phyloP scores from a whole-genome alignment of 2,113 vertebrate species.

The Ciconia stormi region DNA sequence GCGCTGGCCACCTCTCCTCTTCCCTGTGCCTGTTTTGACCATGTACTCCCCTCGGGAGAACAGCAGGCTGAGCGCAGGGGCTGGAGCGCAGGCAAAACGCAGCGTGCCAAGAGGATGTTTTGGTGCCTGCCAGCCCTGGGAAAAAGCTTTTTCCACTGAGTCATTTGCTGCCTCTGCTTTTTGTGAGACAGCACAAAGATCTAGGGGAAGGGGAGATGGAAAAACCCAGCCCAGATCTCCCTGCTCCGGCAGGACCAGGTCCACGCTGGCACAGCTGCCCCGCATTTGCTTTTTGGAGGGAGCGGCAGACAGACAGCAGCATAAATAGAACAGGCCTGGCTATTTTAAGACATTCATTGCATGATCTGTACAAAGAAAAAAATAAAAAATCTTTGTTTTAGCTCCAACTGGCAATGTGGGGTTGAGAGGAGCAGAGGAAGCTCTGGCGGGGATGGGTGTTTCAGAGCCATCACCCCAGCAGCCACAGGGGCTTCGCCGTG shows the following conservation, averaged over 20 bases:
- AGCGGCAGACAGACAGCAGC: background rate
- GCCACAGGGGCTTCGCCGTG: fast-evolving
- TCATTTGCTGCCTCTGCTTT: conserved; percentile 39
- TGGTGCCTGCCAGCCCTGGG: background rate
- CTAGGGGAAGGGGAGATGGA: background rate
- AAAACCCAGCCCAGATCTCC: background rate
- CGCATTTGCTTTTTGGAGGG: background rate
- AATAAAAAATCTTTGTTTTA: background rate
- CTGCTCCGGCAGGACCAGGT: background rate
- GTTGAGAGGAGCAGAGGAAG: background rate
- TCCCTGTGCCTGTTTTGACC: fast-evolving
- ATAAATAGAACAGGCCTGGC: conserved; percentile 44
- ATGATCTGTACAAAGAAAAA: background rate
- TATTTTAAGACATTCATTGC: conserved; percentile 43
- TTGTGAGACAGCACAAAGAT: background rate
- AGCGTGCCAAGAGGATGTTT: background rate
- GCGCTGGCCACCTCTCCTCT: background rate
- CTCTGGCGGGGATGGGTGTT: fast-evolving
- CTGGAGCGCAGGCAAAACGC: fast-evolving
- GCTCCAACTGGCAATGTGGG: background rate
- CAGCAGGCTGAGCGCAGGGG: background rate
- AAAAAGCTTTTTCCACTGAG: conserved; percentile 36
- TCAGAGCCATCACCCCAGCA: fast-evolving
- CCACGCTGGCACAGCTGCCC: background rate
- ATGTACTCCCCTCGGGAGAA: fast-evolving